Base-by-base conservation (phyloP, 1,140 invertebrate species). In the Atopsyche davidsoni region DNA sequence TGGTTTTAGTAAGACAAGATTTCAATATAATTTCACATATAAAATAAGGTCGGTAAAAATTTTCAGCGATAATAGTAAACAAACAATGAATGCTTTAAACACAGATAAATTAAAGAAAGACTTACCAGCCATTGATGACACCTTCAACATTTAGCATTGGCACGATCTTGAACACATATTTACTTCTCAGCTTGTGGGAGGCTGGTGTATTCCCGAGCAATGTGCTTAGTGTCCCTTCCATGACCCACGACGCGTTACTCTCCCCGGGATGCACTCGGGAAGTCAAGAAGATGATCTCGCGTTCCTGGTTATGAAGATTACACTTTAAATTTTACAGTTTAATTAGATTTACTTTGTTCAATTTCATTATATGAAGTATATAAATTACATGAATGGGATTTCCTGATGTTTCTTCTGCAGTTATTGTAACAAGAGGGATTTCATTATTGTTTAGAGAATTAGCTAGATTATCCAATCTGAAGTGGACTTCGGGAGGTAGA, bases 111-210 rank as follows among this genome's bases (percentile, higher is more conserved):
- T 50, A 17, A 38, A 39, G 39, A 24, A 25, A 17, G 19, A 79
- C 80, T 82, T 70, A 91, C 88, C 87, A 90, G 50, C 90, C 91
- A 68, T 90, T 89, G 55, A 89, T 79, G 13, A 92, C 89, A 6
- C 90, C 90, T 65, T 92, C 90, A 4, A 86, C 82, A 71, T 92
- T 93, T 28, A 92, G 72, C 84, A 93, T 89, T 2, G 90, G 89
- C 23, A 93, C 79, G 44, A 92, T 79, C 68, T 92, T 91, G 73
- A 92, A 89, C 17, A 92, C 76, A 70, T 82, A 92, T 55, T 81
- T 75, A 47, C 82, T 75, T 13, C 87, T 72, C 0, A 92, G 73
- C 35, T 75, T 72, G 14, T 70, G 66, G 1, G 82, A 81, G 7
- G 76, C 69, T 2, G 68, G 51, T 1, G 78, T 72, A 55, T 77